Conservation (phyloP, 2,888 invertebrate species). For the Papilio elwesi region DNA sequence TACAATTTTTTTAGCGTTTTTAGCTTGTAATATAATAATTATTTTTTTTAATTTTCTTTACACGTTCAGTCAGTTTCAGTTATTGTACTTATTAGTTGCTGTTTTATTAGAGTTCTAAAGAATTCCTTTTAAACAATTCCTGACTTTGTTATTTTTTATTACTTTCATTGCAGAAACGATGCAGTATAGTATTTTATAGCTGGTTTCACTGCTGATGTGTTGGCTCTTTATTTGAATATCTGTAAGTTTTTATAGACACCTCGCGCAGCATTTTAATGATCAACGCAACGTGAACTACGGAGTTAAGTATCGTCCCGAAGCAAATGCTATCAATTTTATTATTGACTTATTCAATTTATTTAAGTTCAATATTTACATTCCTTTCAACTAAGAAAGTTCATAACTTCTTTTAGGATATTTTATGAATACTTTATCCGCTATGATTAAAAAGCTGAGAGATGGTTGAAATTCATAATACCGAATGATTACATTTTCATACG, state of each 20-base stretch:
- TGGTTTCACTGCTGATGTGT: constrained; percentile 19
- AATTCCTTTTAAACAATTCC: too few relatives aligned
- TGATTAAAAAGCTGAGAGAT: too few relatives aligned
- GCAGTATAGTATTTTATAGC: constrained; percentile 29
- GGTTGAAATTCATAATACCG: too few relatives aligned
- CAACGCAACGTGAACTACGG: constrained; percentile 42
- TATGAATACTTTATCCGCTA: too few relatives aligned
- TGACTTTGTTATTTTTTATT: neutral
- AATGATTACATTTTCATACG: too few relatives aligned
- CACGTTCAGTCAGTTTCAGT: neutral
- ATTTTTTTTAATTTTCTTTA: neutral
- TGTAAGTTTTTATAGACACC: constrained; percentile 28
- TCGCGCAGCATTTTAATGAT: constrained; percentile 33
- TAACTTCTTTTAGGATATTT: neutral
- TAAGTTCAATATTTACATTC: neutral
- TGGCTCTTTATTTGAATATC: constrained; percentile 30
- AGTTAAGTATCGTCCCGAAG: constrained; percentile 41
- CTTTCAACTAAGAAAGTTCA: neutral
- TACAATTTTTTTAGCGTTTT: neutral
- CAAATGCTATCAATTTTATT: constrained; percentile 12
- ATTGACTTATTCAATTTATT: neutral
- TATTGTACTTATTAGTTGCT: too few relatives aligned
- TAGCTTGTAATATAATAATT: too few relatives aligned
- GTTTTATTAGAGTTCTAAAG: too few relatives aligned
- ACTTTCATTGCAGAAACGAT: constrained; percentile 10